phyloP scores from a whole-genome alignment of 1,140 invertebrate species.

The Caenorhabditis tropicalis region DNA sequence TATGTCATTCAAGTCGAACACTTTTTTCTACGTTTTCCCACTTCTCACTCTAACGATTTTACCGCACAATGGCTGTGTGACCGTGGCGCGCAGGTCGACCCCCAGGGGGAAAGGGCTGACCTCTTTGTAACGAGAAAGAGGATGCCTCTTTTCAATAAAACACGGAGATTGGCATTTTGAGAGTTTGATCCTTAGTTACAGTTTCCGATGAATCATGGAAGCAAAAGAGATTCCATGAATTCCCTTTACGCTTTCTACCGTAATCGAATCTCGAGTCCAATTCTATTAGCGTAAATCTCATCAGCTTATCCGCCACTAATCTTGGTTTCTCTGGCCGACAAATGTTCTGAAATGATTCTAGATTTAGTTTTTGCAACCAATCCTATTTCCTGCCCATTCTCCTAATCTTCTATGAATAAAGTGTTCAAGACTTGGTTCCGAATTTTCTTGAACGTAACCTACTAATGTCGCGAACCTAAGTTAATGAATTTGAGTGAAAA shows the following conservation, averaged over 20 bases:
- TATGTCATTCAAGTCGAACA: constrained; percentile 14
- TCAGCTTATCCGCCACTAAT: neutral
- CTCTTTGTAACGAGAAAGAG: neutral
- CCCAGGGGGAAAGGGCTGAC: no score
- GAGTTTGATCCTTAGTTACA: no score
- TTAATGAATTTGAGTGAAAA: no score
- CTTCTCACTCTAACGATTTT: neutral
- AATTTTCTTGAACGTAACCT: no score
- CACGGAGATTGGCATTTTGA: no score
- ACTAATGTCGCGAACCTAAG: no score
- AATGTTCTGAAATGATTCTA: neutral
- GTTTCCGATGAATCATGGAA: no score
- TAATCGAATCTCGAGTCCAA: neutral
- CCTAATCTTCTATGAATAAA: no score
- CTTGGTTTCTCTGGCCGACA: neutral
- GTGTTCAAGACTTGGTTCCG: no score
- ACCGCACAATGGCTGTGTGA: constrained; percentile 16
- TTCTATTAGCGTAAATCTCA: neutral
- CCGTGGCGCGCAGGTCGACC: neutral
- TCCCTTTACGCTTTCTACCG: neutral
- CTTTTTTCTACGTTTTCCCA: neutral
- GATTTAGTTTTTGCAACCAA: neutral
- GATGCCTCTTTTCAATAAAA: no score
- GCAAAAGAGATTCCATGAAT: neutral
- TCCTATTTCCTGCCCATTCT: no score